A percentile compares a stretch with the other conserved stretches of the same genome.
phyloP scores from a whole-genome alignment of 2,888 invertebrate genomes.

The Onthophagus sagittarius region DNA sequence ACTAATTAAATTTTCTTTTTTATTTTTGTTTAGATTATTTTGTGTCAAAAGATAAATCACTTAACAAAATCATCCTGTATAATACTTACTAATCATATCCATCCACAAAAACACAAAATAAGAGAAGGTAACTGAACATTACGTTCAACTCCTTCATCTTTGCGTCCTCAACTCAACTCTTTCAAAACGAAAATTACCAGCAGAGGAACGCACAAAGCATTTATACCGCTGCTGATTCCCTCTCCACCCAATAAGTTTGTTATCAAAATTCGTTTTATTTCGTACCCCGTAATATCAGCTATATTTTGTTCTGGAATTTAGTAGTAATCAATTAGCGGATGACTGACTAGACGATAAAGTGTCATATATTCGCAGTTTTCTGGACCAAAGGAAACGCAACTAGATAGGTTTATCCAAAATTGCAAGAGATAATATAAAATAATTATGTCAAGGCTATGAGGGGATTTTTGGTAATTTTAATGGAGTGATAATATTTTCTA shows the following conservation, averaged over 20 bases:
- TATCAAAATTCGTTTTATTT: neutral
- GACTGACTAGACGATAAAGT: neutral
- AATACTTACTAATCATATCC: neutral
- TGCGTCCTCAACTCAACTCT: neutral
- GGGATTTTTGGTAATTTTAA: constrained; percentile 1
- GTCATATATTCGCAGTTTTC: neutral
- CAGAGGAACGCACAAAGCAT: neutral
- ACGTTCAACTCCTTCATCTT: neutral
- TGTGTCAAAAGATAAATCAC: neutral
- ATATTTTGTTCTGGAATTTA: neutral
- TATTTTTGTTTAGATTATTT: neutral
- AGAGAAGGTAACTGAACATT: neutral
- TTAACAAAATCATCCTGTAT: neutral
- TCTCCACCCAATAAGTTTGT: neutral
- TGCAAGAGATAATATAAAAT: neutral
- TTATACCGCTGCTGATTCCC: neutral
- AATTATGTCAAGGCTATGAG: constrained; percentile 7
- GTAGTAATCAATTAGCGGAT: neutral
- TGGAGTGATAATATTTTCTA: neutral
- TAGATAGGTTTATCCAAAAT: constrained; percentile 10
- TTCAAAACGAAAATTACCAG: neutral
- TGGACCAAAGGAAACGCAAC: neutral
- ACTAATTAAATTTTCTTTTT: too few species aligned
- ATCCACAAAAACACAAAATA: neutral
- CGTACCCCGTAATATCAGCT: neutral